Base-by-base conservation (phyloP, 1,140 invertebrate genomes). In the Saccostrea cuccullata region DNA sequence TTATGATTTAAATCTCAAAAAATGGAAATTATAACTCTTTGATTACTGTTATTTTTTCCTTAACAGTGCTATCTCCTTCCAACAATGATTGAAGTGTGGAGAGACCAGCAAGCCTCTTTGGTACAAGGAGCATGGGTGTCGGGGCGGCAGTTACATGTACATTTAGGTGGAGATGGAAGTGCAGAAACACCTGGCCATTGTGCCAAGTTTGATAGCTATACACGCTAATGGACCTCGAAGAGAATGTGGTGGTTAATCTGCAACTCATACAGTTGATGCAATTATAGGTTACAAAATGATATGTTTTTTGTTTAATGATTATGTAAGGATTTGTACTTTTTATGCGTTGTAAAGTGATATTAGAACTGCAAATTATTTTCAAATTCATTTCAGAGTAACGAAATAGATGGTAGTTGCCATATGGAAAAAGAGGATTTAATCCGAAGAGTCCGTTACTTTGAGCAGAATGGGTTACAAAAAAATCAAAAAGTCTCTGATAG, bases 131-230 rank as follows among this genome's bases (percentile, higher is more conserved):
- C n/a, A 13, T 1, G n/a, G 36, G 70, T 1, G n/a, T 89, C 3
- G 36, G 12, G 23, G 2, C 30, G 30, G 23, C 23, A 55, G 15
- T 36, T 36, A 36, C 30, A n/a, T n/a, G 23, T 91, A 12, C 4
- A 73, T 1, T 20, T 90, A 17, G 90, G 89, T 20, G 87, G 89
- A n/a, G 90, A 91, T 91, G 90, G 85, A 1, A 58, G 90, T 12
- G 85, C 77, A 55, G 89, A 90, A 64, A 86, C 84, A 5, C 84
- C 86, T 17, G 90, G 90, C 2, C 90, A 91, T 58, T 84, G 36
- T 23, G 90, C 87, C 1, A 90, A 91, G 56, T 91, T 87, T 86
- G 89, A 89, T 0, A 84, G 55, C 0, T 91, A n/a, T n/a, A 91
- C 67, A 67, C 60, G 6, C 55, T 87, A 17, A 15, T 77, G 70